These are phyloP conservation scores for Umimayanthus chanpuru DNA, from an alignment of 92 coral and sea anemone species.

Conservation along the genomic window DNA sequence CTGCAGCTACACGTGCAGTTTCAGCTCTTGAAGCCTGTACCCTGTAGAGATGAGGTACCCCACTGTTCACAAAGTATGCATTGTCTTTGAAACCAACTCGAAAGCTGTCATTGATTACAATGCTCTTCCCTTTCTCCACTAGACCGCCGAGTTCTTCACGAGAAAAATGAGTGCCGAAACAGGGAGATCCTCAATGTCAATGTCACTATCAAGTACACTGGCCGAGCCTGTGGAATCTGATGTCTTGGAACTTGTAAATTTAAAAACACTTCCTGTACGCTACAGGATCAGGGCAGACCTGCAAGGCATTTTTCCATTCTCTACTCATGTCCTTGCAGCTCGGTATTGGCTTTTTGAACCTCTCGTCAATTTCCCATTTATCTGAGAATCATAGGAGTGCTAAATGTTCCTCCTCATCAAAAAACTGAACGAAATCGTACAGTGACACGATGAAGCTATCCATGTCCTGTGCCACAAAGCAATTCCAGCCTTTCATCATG, in stretches of 20 bases:
- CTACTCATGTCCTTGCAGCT: constrained; percentile 47
- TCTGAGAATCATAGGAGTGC: constrained; percentile 51
- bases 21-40: constrained; percentile 57
- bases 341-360: not conserved
- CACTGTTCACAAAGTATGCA: constrained; percentile 61
- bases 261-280: constrained; percentile 49
- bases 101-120: constrained; percentile 25
- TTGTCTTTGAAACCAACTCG: constrained; percentile 53
- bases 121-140: constrained; percentile 43
- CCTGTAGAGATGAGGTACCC: constrained; percentile 48
- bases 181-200: constrained; percentile 45
- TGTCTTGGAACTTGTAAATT: not conserved
- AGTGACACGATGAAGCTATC: constrained; percentile 47
- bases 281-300: constrained; percentile 55
- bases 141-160: constrained; percentile 41
- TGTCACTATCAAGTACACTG: not conserved
- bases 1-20: constrained; percentile 49
- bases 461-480: constrained; percentile 48
- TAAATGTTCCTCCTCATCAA: constrained; percentile 52
- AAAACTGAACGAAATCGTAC: constrained; percentile 48
- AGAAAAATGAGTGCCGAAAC: constrained; percentile 27
- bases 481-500: constrained; percentile 57
- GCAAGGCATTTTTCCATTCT: constrained; percentile 44
- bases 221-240: not conserved
- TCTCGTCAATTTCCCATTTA: constrained; percentile 51